phyloP scores from a whole-genome alignment of 2,797 vertebrate species.

The Salmo trutta region DNA sequence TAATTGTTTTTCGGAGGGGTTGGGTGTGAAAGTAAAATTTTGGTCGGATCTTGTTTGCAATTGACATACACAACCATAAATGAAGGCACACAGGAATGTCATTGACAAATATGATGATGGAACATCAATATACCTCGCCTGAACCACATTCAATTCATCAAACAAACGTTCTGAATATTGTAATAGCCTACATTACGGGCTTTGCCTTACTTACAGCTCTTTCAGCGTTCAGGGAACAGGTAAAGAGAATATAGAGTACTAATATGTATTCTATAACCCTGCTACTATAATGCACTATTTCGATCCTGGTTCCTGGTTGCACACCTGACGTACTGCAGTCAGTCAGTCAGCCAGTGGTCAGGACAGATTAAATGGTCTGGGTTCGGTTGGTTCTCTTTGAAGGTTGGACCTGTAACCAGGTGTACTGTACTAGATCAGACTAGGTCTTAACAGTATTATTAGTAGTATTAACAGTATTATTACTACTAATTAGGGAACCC shows the following conservation, averaged over 20 bases:
- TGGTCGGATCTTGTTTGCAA: no score
- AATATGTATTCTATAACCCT: background rate
- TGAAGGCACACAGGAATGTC: background rate
- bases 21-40: no score
- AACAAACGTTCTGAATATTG: background rate
- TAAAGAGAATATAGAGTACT: background rate
- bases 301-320: no score
- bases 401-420: conserved; percentile 36
- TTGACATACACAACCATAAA: background rate
- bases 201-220: background rate
- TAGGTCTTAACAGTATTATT: conserved; percentile 49
- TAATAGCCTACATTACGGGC: background rate
- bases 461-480: conserved; percentile 44
- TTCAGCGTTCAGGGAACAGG: background rate
- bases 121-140: background rate
- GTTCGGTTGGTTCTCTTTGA: conserved; percentile 5
- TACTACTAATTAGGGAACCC: conserved; percentile 23
- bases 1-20: no score
- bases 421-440: conserved; percentile 27
- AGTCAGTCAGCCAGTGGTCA: conserved; percentile 47
- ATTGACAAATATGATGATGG: background rate
- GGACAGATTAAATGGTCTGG: conserved; percentile 30
- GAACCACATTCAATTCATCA: background rate
- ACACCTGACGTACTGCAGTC: no score
- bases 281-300: background rate